Percentiles rank a stretch among this genome's conserved stretches.
Conservation (phyloP, 1,140 invertebrate species). For the Lethrus apterus region DNA sequence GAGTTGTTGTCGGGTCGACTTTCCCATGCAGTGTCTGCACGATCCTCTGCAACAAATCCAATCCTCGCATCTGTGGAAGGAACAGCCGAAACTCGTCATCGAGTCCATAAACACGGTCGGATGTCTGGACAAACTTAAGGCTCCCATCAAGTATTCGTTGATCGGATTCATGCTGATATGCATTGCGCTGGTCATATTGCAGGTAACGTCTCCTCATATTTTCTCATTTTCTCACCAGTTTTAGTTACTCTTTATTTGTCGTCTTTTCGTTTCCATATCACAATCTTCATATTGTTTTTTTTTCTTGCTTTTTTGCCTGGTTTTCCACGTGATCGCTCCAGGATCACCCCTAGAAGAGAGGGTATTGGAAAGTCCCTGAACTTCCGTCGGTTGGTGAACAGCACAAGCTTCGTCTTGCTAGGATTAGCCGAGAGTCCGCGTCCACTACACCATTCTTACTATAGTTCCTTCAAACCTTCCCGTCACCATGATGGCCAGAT, state of each 20-base stretch:
- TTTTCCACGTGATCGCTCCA: too few species aligned
- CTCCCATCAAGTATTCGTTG: constrained; percentile 26
- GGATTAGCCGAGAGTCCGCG: too few species aligned
- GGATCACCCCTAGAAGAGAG: background rate
- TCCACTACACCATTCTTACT: background rate
- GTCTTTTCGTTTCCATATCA: too few species aligned
- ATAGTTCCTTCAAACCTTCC: background rate
- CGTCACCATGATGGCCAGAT: too few species aligned
- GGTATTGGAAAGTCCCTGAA: too few species aligned
- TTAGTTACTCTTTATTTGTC: too few species aligned
- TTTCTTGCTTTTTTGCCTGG: too few species aligned
- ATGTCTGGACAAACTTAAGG: constrained; percentile 30
- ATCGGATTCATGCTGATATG: constrained; percentile 15
- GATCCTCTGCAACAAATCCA: constrained; percentile 37
- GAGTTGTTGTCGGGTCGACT: constrained; percentile 38
- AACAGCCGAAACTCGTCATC: constrained; percentile 26
- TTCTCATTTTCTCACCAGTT: too few species aligned
- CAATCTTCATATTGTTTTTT: too few species aligned
- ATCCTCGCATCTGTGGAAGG: constrained; percentile 32
- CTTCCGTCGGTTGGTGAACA: too few species aligned
- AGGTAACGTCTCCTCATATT: constrained; percentile 16
- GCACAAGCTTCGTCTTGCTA: too few species aligned
- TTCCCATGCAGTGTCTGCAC: constrained; percentile 38
- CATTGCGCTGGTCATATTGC: constrained; percentile 14
- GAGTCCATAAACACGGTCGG: constrained; percentile 34